phyloP scores from a whole-genome alignment of 2,797 vertebrate genomes.

The Artibeus lituratus region DNA sequence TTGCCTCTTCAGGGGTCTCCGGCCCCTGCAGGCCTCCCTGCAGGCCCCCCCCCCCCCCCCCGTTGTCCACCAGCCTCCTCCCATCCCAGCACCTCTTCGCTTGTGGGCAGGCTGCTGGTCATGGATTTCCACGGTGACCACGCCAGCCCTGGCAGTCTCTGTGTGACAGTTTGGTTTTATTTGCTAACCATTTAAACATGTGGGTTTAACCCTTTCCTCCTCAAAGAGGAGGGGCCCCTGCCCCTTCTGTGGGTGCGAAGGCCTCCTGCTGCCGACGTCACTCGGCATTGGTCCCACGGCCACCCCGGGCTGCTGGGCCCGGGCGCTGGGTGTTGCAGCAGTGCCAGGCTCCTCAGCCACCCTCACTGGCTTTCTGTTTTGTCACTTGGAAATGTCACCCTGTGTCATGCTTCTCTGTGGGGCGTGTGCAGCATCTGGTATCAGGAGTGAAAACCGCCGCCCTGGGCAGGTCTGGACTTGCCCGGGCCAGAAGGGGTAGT shows the following conservation, averaged over 20 bases:
- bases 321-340: accelerated
- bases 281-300: background rate
- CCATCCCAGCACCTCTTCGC: background rate
- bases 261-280: background rate
- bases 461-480: background rate
- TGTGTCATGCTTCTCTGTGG: background rate
- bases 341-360: background rate
- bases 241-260: background rate
- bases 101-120: background rate
- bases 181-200: slow-evolving; percentile 60
- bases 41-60: background rate
- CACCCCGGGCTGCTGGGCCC: accelerated
- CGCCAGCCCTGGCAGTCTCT: background rate
- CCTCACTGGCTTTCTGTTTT: background rate
- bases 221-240: background rate
- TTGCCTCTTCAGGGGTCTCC: background rate
- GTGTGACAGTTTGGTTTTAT: slow-evolving; percentile 45
- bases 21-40: background rate
- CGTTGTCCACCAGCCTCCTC: background rate
- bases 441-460: background rate
- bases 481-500: background rate
- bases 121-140: slow-evolving; percentile 55
- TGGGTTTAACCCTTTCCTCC: slow-evolving; percentile 32
- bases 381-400: background rate
- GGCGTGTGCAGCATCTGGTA: background rate